Evolutionary conservation across 2,888 invertebrate genomes (phyloP), one percentile per base, ranked within the genome.

Genomic region (Himalopsyche anomala): DNA sequence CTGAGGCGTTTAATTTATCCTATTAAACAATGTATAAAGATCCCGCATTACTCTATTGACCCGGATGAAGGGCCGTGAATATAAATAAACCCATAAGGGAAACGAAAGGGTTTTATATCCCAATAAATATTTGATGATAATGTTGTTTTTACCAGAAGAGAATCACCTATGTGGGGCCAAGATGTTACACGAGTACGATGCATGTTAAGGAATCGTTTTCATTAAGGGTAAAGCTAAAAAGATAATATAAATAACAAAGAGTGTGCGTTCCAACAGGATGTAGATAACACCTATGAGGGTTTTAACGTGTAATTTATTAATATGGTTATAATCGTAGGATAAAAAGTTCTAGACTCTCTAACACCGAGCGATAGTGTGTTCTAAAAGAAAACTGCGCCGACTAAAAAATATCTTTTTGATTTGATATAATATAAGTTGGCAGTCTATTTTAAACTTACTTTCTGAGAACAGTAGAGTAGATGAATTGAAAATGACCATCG

Each of bases 1-100:
- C 74, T 38, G 36, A 74, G 74, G 36, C 74, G 74, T 74, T 74
- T 74, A 74, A 74, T 74, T 74, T 38, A 74, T 74, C 74, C 74
- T 74, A 74, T 74, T 74, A 74, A 74, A 74, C 74, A 74, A 74
- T 74, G 74, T 74, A 74, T 74, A 74, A 74, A 74, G 74, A 74
- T 74, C 19, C 74, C 74, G 74, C 74, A 74, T 74, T 74, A 36
- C 74, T 74, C 74, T 74, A 74, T 74, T 74, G 74, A 74, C 74
- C 74, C 74, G 74, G 36, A 74, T 36, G 74, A 74, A 74, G 74
- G 74, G 28, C 74, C 74, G 74, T 74, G 74, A 74, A 74, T 74
- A 74, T 28, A 74, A 74, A 74, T 74, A 74, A 74, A 74, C 74
- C 74, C 74, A 74, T 74, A 74, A 74, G 74, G 74, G 36, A 62